Evolutionary conservation across 2,113 vertebrate species (phyloP).

Genomic region (Campylorhamphus procurvoides): DNA sequence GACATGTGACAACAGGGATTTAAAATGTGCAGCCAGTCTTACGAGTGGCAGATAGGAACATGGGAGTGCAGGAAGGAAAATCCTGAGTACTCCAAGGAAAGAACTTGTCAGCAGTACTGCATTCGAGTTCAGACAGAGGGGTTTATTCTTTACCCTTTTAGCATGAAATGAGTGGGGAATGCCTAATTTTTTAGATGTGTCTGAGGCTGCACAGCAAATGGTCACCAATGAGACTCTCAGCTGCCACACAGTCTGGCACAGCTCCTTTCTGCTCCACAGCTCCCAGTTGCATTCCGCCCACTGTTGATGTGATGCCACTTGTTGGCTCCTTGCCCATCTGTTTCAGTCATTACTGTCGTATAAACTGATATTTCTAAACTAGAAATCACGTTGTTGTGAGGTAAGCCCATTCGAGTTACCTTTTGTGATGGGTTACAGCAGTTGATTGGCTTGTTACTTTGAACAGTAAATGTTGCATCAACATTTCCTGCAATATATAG

Average conservation of each 20-base stretch:
- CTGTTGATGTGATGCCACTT: slow-evolving; percentile 37
- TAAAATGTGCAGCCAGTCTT: not conserved
- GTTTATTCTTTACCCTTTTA: not conserved
- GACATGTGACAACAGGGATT: not conserved
- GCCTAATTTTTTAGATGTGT: slow-evolving; percentile 34
- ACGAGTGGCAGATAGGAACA: not conserved
- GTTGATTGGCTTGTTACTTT: not conserved
- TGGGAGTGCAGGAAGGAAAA: not conserved
- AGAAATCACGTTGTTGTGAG: slow-evolving; percentile 21
- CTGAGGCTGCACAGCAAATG: slow-evolving; percentile 25
- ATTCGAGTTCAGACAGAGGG: not conserved
- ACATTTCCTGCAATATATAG: not conserved
- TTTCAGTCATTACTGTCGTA: slow-evolving; percentile 69
- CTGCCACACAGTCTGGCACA: slow-evolving; percentile 67
- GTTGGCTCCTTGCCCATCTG: slow-evolving; percentile 69
- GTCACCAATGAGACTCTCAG: slow-evolving; percentile 62
- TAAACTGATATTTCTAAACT: slow-evolving; percentile 61
- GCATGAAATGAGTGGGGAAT: slow-evolving; percentile 39
- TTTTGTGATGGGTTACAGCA: not conserved
- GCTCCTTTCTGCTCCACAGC: slow-evolving; percentile 62
- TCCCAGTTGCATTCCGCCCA: slow-evolving; percentile 49
- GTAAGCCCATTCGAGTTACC: not conserved
- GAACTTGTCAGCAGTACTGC: not conserved
- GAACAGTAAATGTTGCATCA: not conserved
- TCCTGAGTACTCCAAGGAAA: not conserved